These are phyloP conservation scores for Carassius carassius DNA, from an alignment of 2,113 vertebrate species.

Conservation along the genomic window DNA sequence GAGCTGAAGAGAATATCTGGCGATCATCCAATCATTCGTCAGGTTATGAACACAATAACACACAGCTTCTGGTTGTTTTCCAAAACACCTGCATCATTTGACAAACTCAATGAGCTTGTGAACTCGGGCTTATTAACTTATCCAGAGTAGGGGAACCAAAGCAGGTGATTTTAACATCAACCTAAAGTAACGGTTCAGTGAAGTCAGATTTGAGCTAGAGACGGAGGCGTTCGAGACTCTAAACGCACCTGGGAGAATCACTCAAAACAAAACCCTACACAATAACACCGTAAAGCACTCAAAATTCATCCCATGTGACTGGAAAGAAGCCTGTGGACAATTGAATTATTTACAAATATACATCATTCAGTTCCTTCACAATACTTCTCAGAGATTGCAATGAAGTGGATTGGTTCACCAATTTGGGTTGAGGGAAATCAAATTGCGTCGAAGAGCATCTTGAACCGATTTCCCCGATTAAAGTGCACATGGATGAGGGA, in stretches of 20 bases:
- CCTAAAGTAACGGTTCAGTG: neutral
- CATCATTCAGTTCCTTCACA: conserved; percentile 44
- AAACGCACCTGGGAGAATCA: neutral
- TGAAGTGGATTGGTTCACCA: neutral
- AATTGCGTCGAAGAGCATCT: neutral
- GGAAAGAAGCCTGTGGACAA: neutral
- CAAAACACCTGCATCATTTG: neutral
- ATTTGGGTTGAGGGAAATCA: neutral
- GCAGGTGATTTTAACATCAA: neutral
- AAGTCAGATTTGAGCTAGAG: neutral
- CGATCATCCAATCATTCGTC: neutral
- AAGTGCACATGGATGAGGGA: conserved; percentile 43
- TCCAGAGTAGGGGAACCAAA: neutral
- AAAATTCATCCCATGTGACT: neutral
- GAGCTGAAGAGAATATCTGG: neutral
- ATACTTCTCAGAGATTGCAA: neutral
- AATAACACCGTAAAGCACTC: conserved; percentile 1
- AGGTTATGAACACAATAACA: neutral
- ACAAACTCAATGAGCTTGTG: neutral
- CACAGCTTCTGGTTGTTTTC: neutral
- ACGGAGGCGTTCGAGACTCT: neutral
- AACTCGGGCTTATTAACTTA: neutral
- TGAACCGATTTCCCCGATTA: conserved; percentile 30
- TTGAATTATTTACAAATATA: conserved; percentile 51
- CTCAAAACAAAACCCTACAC: neutral